Base-by-base conservation (phyloP, 92 coral and sea anemone genomes). In the Siderastrea radians region DNA sequence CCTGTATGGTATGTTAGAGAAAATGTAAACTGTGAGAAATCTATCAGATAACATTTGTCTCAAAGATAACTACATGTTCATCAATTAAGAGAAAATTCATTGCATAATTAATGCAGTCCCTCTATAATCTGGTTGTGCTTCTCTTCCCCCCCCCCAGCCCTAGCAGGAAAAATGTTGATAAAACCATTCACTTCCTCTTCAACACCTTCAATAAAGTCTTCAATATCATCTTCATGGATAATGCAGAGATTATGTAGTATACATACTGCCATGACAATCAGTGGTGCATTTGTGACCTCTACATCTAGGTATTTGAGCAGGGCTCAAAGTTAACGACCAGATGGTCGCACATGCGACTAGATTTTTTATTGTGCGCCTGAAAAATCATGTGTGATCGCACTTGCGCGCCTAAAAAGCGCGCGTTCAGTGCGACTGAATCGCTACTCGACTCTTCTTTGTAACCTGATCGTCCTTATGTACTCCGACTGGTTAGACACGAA, bases 121-220 rank as follows among this genome's bases (percentile, higher is more conserved):
- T 74, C 82, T 82, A 84, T 84, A 84, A 74, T 74, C 73, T 74
- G 88, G 82, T 74, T 74, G 82, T 73, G 64, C 88, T 74, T 84
- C 88, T 74, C 81, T 74, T 38, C 50, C 38, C 38, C 38, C 38
- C 44, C 66, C 38, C 62, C 88, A 84, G 80, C 81, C 82, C 88
- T 73, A 74, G 74, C 75, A 59, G 88, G 88, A 67, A 77, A 86
- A 77, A 86, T 86, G 78, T 66, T 86, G 75, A 76, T 55, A 51
- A 77, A 86, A 52, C 76, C 84, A 86, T 86, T 77, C 44, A 86
- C 90, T 65, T 86, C 76, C 83, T 77, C 90, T 86, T 77, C 90
- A 43, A 77, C 77, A 49, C 65, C 75, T 55, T 86, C 90, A 86
- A 84, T 17, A 84, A 60, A 84, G 59, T 84, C 88, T 62, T 84